phyloP scores from a whole-genome alignment of 2,113 vertebrate genomes.

The Ochotona princeps region DNA sequence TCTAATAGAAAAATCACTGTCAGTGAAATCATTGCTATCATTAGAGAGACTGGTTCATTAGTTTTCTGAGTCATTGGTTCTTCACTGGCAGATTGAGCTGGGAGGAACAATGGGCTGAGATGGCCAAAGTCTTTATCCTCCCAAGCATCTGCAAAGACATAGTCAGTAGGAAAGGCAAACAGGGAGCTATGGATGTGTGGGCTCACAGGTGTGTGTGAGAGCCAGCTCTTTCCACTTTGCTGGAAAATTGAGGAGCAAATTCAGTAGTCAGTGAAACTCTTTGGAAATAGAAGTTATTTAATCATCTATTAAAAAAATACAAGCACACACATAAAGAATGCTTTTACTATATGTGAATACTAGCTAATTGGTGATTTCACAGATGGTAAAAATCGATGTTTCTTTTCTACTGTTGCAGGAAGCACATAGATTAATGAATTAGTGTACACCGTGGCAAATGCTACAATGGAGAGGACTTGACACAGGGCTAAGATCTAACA shows the following conservation, averaged over 20 bases:
- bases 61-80: conserved; percentile 79
- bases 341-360: background rate
- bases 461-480: background rate
- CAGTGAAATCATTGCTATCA: conserved; percentile 66
- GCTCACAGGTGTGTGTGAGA: background rate
- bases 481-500: background rate
- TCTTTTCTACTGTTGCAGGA: background rate
- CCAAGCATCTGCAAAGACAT: conserved; percentile 8
- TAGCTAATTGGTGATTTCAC: background rate
- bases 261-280: background rate
- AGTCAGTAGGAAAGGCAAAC: background rate
- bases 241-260: background rate
- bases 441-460: background rate
- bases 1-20: conserved; percentile 75
- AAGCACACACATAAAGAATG: background rate
- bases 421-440: background rate
- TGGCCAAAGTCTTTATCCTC: conserved; percentile 49
- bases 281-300: background rate
- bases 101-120: conserved; percentile 49
- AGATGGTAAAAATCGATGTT: background rate
- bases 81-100: conserved; percentile 49
- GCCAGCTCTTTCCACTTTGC: background rate
- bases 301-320: background rate
- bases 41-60: conserved; percentile 73
- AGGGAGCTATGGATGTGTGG: background rate